Base-by-base conservation (phyloP, 2,797 vertebrate genomes). In the Diplodus puntazzo region DNA sequence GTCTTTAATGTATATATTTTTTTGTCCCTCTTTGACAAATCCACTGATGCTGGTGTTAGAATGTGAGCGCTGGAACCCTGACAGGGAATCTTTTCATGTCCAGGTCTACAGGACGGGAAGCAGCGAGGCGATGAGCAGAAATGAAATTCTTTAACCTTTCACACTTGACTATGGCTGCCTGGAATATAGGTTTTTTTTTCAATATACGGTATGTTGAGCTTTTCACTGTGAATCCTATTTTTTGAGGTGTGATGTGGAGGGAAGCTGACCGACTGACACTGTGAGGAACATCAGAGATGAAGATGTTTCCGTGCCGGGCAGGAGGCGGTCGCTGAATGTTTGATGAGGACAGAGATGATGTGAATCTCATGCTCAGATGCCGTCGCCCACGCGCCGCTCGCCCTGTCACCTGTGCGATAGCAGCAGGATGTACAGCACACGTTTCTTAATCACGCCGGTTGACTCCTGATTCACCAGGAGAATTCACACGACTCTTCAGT, bases 21-120 rank as follows among this genome's bases (percentile, higher is more conserved):
- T 54, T 2, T 53, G 18, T 50, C 5, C 4, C 0, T 39, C 7
- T 74, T 27, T 4, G 13, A 12, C 39, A 12, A 27, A n/a, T 43
- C 25, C 14, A 18, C 46, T 23, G 57, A 21, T n/a, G 1, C 18
- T 8, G 23, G 21, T 25, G 43, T 48, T 6, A 39, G 42, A 27
- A 11, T 61, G 42, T 49, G 61, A 42, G n/a, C 23, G 59, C 34
- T 34, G 34, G 34, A 34, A 34, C 43, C 16, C 42, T 55, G 55
- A 71, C 65, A 45, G 2, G n/a, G 6, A 73, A 48, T 50, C n/a
- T 18, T 75, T 75, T 59, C 39, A 69, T 53, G 68, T 53, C 18
- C 12, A 23, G 62, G 67, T 50, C 18, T 6, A n/a, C 21, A 55
- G 60, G 21, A 2, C 16, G 42, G n/a, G 18, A 45, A 11, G 13